Base-by-base conservation (phyloP, 92 coral and sea anemone genomes). In the Zoanthus sansibaricus region DNA sequence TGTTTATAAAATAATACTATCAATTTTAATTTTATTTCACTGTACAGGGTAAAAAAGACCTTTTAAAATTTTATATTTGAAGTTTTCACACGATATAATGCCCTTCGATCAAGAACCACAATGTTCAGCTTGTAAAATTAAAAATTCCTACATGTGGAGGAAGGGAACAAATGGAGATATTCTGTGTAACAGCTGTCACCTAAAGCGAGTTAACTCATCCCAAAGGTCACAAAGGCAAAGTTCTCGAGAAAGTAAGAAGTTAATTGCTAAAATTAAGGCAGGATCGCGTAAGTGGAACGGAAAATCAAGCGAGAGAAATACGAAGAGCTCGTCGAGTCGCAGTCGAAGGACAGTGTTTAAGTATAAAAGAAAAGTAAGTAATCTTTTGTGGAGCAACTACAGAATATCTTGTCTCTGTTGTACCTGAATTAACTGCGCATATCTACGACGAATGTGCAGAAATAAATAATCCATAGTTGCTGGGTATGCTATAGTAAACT, bases 141-240 rank as follows among this genome's bases (percentile, higher is more conserved):
- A 92, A 73, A 90, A 87, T 71, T 97, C 99, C 58, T 87, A 92
- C 79, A 97, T 97, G 98, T 97, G 99, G 99, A 83, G 99, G 88
- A 97, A 90, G 84, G 99, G 98, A 25, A 48, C 89, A 48, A 97
- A 91, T 87, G 98, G 98, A n/a, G 99, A 97, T 71, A 82, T 93
- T 75, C 94, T 97, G n/a, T 97, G 99, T 72, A 97, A 97, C 91
- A 89, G 99, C 78, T 97, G 99, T 78, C 99, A 97, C 79, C 83
- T 97, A 47, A 97, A 95, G 83, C 94, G 99, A 42, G 98, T 97
- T 20, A 95, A 94, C 75, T 72, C 98, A 18, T 95, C 92, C 88
- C 78, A 94, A n/a, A 92, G 98, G 31, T 88, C 97, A 44, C 99
- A 97, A 78, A 91, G 99, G 13, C 94, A 91, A 79, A 95, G 98